A percentile compares a stretch with the other conserved stretches of the same genome.
phyloP scores from a whole-genome alignment of 2,113 vertebrate species.

The Apistogramma diplotaenia region DNA sequence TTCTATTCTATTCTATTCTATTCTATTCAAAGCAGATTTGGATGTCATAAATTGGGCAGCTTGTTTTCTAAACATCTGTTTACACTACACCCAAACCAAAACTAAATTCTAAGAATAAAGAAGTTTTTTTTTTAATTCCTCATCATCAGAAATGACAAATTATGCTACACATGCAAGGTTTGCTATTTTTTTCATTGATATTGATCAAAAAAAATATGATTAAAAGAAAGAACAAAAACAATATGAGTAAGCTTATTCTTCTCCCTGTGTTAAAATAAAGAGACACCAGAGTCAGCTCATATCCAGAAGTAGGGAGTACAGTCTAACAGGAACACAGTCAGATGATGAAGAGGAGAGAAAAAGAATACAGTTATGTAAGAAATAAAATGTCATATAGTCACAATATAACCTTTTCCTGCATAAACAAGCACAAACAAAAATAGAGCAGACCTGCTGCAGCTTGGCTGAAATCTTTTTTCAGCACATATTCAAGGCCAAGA shows the following conservation, averaged over 20 bases:
- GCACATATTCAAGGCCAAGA: neutral
- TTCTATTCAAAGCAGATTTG: no score
- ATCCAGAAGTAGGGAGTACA: neutral
- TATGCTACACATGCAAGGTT: no score
- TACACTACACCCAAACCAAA: no score
- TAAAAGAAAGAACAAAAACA: neutral
- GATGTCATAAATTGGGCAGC: no score
- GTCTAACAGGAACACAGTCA: neutral
- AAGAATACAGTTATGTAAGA: neutral
- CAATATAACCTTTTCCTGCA: neutral
- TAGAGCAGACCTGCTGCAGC: neutral
- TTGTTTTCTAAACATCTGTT: no score
- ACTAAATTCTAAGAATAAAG: no score
- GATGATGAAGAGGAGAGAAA: neutral
- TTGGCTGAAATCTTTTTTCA: neutral
- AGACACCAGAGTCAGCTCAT: neutral
- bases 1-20: no score
- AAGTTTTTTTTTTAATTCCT: no score
- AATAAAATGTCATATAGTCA: constrained; percentile 11
- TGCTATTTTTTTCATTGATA: no score
- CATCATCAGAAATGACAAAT: no score
- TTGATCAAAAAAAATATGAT: no score
- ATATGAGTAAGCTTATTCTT: neutral
- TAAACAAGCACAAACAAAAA: neutral
- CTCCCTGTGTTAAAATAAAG: neutral